phyloP scores from a whole-genome alignment of 2,113 vertebrate genomes.

The Phyllostomus discolor region DNA sequence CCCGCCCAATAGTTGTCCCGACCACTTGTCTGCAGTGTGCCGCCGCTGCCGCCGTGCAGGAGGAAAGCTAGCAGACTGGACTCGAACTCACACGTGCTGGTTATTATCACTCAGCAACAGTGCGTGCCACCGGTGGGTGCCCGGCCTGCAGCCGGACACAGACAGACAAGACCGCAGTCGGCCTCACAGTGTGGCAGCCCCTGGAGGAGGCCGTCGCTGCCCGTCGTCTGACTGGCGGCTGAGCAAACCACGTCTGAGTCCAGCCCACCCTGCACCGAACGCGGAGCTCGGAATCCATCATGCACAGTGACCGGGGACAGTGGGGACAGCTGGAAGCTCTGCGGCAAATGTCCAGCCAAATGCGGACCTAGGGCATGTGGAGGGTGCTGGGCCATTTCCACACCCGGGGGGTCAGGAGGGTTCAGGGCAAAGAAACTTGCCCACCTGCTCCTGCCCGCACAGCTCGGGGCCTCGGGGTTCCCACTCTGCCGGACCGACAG shows the following conservation, averaged over 20 bases:
- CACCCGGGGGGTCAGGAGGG: neutral
- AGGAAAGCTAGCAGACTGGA: no score
- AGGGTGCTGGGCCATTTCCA: neutral
- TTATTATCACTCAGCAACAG: no score
- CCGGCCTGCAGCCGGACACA: fast-evolving
- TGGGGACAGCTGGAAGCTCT: neutral
- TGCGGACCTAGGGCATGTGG: no score
- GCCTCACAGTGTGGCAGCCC: neutral
- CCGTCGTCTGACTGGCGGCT: neutral
- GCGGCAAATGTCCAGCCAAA: neutral
- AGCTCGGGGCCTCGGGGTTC: neutral
- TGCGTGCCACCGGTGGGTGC: neutral
- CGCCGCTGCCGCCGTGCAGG: no score
- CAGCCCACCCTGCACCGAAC: neutral
- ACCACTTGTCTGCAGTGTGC: no score
- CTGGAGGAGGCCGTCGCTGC: fast-evolving
- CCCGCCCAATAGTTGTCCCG: neutral
- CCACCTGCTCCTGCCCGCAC: fast-evolving
- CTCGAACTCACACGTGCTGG: no score
- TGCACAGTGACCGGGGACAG: fast-evolving
- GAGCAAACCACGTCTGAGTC: no score
- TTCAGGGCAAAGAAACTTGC: neutral
- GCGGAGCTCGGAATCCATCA: neutral
- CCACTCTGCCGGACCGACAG: neutral
- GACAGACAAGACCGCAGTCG: no score